Percentiles rank a stretch among this genome's conserved stretches.
phyloP scores from a whole-genome alignment of 2,113 vertebrate genomes.

The Phaethornis superciliosus region DNA sequence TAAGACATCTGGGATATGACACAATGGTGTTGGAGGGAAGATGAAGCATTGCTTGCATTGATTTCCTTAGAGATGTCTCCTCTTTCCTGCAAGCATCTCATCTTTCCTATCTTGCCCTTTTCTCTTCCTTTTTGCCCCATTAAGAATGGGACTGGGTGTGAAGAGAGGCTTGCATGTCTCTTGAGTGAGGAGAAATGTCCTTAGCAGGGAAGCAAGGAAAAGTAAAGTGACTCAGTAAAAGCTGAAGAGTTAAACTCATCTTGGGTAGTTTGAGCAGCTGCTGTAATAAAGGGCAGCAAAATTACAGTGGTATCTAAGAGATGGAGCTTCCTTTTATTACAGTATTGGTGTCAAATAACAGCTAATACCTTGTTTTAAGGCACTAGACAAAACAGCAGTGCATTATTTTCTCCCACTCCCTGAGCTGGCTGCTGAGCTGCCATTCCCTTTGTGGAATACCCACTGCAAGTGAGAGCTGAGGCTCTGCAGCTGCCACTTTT shows the following conservation, averaged over 20 bases:
- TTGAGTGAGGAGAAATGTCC: not conserved
- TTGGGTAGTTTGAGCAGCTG: not conserved
- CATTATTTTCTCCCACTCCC: not conserved
- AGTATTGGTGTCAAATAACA: not conserved
- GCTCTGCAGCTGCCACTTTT: not conserved
- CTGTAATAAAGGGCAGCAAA: not conserved
- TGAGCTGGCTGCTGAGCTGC: not conserved
- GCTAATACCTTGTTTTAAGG: rapidly evolving
- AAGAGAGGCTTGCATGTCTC: not conserved
- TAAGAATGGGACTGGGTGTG: not conserved
- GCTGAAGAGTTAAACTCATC: not conserved
- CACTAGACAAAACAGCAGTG: not conserved
- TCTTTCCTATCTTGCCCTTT: not conserved
- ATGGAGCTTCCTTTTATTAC: not conserved
- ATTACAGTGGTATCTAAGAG: not conserved
- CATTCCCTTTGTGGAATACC: not conserved
- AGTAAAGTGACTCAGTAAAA: not conserved
- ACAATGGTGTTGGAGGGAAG: not conserved
- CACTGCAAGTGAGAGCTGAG: not conserved
- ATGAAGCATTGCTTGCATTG: not conserved
- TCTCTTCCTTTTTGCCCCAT: not conserved
- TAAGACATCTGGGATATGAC: not conserved
- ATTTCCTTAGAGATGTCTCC: not conserved
- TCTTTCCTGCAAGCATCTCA: not conserved
- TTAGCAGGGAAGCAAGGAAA: not conserved